Evolutionary conservation across 2,888 invertebrate genomes (phyloP).

Genomic region (Aradus depressus): DNA sequence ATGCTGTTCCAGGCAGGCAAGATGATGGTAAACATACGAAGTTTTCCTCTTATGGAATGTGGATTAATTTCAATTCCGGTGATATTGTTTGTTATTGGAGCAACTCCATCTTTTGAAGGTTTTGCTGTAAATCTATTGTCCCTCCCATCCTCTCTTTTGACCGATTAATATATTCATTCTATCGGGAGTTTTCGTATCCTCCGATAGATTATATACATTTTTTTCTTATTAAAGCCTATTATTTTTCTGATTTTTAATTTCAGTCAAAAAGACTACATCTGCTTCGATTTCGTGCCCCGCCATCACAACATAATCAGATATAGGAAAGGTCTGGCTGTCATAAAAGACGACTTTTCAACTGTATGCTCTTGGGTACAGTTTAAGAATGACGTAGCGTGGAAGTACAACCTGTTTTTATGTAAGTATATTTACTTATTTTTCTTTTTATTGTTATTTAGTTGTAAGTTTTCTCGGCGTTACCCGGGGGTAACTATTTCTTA

Average conservation of each 20-base stretch:
- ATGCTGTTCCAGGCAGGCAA: too few species aligned
- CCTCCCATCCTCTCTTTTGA: background rate
- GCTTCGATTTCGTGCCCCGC: constrained; percentile 89
- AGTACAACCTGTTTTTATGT: constrained; percentile 69
- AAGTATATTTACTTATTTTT: constrained; percentile 28
- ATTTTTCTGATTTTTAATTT: constrained; percentile 30
- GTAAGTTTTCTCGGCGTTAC: too few species aligned
- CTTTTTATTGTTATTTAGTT: background rate
- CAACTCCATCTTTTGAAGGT: too few species aligned
- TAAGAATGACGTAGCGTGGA: constrained; percentile 71
- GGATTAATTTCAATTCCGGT: too few species aligned
- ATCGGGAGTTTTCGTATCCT: too few species aligned
- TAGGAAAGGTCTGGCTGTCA: constrained; percentile 75
- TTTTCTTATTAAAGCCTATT: too few species aligned
- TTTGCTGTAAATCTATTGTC: background rate
- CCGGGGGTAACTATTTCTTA: too few species aligned
- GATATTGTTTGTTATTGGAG: too few species aligned
- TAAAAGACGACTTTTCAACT: constrained; percentile 79
- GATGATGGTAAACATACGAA: too few species aligned
- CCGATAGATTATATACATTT: too few species aligned
- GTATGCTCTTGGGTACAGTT: constrained; percentile 94
- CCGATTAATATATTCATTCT: too few species aligned
- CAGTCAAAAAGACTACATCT: constrained; percentile 93
- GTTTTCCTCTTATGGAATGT: too few species aligned
- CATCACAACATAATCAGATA: constrained; percentile 93